Evolutionary conservation across 1,140 invertebrate species (phyloP).

Genomic region (Drosophila bocqueti): DNA sequence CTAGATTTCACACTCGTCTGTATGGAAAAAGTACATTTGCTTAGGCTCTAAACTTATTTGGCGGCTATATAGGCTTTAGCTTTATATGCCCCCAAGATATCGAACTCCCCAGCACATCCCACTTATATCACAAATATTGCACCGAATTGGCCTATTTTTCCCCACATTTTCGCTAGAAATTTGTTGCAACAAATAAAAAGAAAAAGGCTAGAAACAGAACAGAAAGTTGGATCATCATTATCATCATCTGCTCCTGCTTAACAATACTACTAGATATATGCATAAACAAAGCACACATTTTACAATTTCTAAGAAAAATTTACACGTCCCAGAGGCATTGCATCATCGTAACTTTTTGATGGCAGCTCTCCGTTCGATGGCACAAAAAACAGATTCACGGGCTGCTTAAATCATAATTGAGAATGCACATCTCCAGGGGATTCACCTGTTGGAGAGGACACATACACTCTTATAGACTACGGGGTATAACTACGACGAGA

Average conservation of each 20-base stretch:
- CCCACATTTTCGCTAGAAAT: conserved; percentile 70
- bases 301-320: conserved; percentile 33
- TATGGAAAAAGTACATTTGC: conserved; percentile 29
- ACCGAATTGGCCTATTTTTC: conserved; percentile 80
- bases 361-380: conserved; percentile 56
- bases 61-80: background rate
- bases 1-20: conserved; percentile 78
- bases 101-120: conserved; percentile 29
- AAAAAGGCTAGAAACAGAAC: conserved; percentile 32
- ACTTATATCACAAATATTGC: conserved; percentile 84
- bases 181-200: conserved; percentile 30
- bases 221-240: conserved; percentile 14
- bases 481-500: conserved; percentile 1
- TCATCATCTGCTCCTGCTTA: conserved; percentile 8
- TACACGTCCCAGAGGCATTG: conserved; percentile 28
- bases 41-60: conserved; percentile 46
- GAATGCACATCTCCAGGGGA: conserved; percentile 50
- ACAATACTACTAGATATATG: conserved; percentile 10
- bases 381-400: conserved; percentile 68
- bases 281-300: conserved; percentile 27
- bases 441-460: conserved; percentile 54
- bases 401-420: conserved; percentile 51
- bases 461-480: conserved; percentile 50
- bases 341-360: conserved; percentile 34
- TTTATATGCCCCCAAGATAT: conserved; percentile 24